phyloP scores from a whole-genome alignment of 2,797 vertebrate species.

The Dipus sagitta region DNA sequence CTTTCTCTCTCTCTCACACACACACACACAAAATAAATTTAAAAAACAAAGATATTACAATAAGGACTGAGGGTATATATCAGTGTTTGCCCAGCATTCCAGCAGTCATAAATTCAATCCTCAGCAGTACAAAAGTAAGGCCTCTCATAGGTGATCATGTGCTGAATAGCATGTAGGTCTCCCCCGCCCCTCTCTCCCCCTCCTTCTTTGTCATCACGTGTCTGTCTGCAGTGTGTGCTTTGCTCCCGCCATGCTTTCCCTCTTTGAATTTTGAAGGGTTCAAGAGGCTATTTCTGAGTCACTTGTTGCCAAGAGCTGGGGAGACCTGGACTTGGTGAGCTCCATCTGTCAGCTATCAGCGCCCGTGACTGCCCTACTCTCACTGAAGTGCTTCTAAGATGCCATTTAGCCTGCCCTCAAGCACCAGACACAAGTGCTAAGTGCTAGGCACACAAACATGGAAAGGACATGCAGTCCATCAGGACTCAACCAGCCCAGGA shows the following conservation, averaged over 20 bases:
- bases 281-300: neutral
- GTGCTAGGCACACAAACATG: neutral
- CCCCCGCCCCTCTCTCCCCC: slow-evolving; percentile 32
- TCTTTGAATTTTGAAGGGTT: neutral
- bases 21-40: too few relatives aligned
- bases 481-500: neutral
- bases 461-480: neutral
- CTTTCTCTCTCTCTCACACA: too few relatives aligned
- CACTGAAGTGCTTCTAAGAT: neutral
- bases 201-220: slow-evolving; percentile 43
- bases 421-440: neutral
- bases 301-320: slow-evolving; percentile 19
- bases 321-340: slow-evolving; percentile 64
- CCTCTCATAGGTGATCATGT: neutral
- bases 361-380: neutral
- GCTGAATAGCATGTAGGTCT: neutral
- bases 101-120: neutral
- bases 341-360: slow-evolving; percentile 41
- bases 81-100: neutral
- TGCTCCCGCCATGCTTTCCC: slow-evolving; percentile 30
- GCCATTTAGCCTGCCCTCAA: slow-evolving; percentile 15
- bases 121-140: neutral
- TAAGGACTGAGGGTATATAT: neutral
- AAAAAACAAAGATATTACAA: too few relatives aligned
- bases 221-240: neutral